A percentile compares a stretch with the other conserved stretches of the same genome.
Evolutionary conservation across 1,140 invertebrate genomes (phyloP).

Genomic region (Bombus turneri): DNA sequence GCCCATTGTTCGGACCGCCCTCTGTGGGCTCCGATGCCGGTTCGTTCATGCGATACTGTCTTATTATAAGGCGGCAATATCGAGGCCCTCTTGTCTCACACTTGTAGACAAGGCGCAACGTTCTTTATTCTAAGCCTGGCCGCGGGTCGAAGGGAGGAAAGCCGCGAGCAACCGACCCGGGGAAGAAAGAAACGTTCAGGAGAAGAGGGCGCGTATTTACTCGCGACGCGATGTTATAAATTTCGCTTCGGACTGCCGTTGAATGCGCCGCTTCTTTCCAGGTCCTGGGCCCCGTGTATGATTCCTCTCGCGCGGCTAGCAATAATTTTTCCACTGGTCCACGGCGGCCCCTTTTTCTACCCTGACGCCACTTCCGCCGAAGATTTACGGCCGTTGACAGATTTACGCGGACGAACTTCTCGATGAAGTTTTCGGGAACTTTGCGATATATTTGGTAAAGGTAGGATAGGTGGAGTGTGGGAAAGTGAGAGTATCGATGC

Average conservation of each 20-base stretch:
- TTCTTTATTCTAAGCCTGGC: slow-evolving; percentile 53
- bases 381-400: slow-evolving; percentile 6
- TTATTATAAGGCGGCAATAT: slow-evolving; percentile 74
- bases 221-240: slow-evolving; percentile 45
- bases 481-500: not conserved
- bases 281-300: not conserved
- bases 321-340: slow-evolving; percentile 12
- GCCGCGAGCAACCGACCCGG: slow-evolving; percentile 37
- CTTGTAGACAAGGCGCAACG: slow-evolving; percentile 63
- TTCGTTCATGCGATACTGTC: slow-evolving; percentile 73
- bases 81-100: slow-evolving; percentile 66
- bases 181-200: not conserved
- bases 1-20: slow-evolving; percentile 74
- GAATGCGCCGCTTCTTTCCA: not conserved
- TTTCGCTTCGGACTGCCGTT: slow-evolving; percentile 31
- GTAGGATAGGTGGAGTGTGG: too few species aligned
- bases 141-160: slow-evolving; percentile 65
- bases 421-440: not conserved
- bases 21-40: slow-evolving; percentile 68
- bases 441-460: too few species aligned
- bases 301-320: not conserved
- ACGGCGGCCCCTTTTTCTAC: too few species aligned
- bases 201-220: slow-evolving; percentile 25
- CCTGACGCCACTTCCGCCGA: not conserved
- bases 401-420: not conserved